Evolutionary conservation across 2,113 vertebrate species (phyloP).

Genomic region (Stigmatopora argus): DNA sequence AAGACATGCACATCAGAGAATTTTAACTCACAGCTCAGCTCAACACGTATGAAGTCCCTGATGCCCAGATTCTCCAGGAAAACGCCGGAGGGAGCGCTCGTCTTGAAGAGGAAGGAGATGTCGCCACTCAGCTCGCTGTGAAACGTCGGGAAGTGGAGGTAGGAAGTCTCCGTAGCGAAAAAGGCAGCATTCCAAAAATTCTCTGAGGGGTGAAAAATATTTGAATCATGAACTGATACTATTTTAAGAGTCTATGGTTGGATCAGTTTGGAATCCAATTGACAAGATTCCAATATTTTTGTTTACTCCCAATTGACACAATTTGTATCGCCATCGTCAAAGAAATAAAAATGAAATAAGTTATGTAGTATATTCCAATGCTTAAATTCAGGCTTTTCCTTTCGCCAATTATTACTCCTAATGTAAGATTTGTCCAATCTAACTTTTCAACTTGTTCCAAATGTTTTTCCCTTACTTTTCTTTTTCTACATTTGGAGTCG

Average conservation of each 20-base stretch:
- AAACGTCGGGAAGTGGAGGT: slow-evolving; percentile 86
- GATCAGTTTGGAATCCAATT: background rate
- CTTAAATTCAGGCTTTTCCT: background rate
- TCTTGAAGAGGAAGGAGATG: slow-evolving; percentile 87
- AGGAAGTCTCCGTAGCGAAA: slow-evolving; percentile 81
- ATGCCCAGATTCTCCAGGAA: slow-evolving; percentile 89
- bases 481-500: background rate
- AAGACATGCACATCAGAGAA: background rate
- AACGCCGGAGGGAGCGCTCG: slow-evolving; percentile 77
- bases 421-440: too few relatives aligned
- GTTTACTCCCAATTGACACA: background rate
- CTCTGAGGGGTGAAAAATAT: slow-evolving; percentile 47
- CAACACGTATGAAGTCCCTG: slow-evolving; percentile 84
- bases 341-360: background rate
- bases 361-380: too few relatives aligned
- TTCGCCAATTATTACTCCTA: background rate
- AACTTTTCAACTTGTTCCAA: too few relatives aligned
- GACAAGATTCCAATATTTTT: background rate
- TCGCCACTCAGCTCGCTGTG: slow-evolving; percentile 83
- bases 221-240: background rate
- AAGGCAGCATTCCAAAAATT: slow-evolving; percentile 85
- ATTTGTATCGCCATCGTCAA: background rate
- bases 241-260: background rate
- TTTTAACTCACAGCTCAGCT: slow-evolving; percentile 81
- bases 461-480: background rate